A percentile compares a stretch with the other conserved stretches of the same genome.
Evolutionary conservation across 92 coral and sea anemone species (phyloP).

Genomic region (Actinernus sp.): DNA sequence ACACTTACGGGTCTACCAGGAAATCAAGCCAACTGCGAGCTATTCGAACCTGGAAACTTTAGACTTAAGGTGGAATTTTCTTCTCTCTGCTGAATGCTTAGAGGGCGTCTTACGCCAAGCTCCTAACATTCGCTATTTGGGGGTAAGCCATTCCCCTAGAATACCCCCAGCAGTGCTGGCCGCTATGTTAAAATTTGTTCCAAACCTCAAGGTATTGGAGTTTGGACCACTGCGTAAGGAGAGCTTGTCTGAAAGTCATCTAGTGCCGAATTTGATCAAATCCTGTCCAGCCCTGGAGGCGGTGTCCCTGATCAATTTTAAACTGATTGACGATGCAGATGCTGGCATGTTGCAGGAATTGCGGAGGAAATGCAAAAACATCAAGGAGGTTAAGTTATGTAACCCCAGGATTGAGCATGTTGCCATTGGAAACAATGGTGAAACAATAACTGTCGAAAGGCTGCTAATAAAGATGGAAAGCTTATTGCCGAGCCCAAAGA

Average conservation of each 20-base stretch:
- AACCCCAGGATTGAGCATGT: slow-evolving; percentile 98
- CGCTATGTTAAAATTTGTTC: slow-evolving; percentile 86
- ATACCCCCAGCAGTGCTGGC: slow-evolving; percentile 96
- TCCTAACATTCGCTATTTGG: slow-evolving; percentile 95
- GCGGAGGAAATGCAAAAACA: slow-evolving; percentile 81
- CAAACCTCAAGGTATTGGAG: slow-evolving; percentile 91
- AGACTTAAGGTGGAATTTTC: slow-evolving; percentile 97
- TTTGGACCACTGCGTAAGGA: slow-evolving; percentile 99
- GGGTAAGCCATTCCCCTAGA: slow-evolving; percentile 99
- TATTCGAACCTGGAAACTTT: slow-evolving; percentile 88
- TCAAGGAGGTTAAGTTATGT: slow-evolving; percentile 93
- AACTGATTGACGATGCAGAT: slow-evolving; percentile 82
- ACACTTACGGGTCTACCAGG: slow-evolving; percentile 94
- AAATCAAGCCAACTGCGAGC: slow-evolving; percentile 80
- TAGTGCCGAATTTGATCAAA: slow-evolving; percentile 79
- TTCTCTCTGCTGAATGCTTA: slow-evolving; percentile 96
- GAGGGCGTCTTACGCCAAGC: slow-evolving; percentile 94
- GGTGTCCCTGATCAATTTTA: slow-evolving; percentile 94
- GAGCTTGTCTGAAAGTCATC: slow-evolving; percentile 89
- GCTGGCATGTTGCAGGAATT: slow-evolving; percentile 77
- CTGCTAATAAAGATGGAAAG: slow-evolving; percentile 97
- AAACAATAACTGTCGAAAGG: slow-evolving; percentile 95
- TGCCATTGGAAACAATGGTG: slow-evolving; percentile 96
- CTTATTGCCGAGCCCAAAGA: slow-evolving; percentile 90
- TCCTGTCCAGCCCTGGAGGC: slow-evolving; percentile 92